Evolutionary conservation across 2,113 vertebrate species (phyloP), one percentile per base, ranked within the genome.

Genomic region (Antechinus stuartii): DNA sequence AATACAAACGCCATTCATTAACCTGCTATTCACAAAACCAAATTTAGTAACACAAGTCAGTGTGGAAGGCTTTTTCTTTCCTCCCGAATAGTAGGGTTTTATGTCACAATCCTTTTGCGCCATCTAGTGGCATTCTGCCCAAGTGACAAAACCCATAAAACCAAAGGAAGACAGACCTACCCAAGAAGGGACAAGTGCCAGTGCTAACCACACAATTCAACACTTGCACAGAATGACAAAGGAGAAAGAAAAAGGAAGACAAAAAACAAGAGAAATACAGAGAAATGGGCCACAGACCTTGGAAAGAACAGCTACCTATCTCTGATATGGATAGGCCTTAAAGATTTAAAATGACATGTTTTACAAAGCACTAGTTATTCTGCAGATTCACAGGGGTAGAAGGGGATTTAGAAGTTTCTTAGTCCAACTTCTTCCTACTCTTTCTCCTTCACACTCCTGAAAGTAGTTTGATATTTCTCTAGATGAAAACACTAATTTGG

Each of bases 71-170:
- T 52, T 42, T 0, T 16, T 0, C 50, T 27, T 57, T 24, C n/a
- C 90, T 1, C 0, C 9, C 22, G 54, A 68, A 54, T 54, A 4
- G 91, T 24, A 84, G 54, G 49, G 42, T n/a, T 57, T 54, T n/a
- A 27, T 61, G 46, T 12, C 23, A 19, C 6, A 56, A 24, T 49
- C 42, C 46, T 56, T 61, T 95, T 2, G 84, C 0, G 53, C 97
- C 97, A 92, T 92, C 98, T 96, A 96, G 96, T 96, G 96, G 54
- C 26, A 3, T 24, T 57, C 19, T 46, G 7, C 52, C 5, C 2
- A 54, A 42, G 97, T 42, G 35, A 91, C 95, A 96, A 23, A 93
- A 90, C 46, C 25, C 6, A 42, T 0, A 55, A 54, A 90, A 42
- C 24, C 11, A 92, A 56, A 93, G 46, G 35, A 54, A 2, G 90